Evolutionary conservation across 2,113 vertebrate species (phyloP), one percentile per base, ranked within the genome.

Genomic region (Gopherus flavomarginatus): DNA sequence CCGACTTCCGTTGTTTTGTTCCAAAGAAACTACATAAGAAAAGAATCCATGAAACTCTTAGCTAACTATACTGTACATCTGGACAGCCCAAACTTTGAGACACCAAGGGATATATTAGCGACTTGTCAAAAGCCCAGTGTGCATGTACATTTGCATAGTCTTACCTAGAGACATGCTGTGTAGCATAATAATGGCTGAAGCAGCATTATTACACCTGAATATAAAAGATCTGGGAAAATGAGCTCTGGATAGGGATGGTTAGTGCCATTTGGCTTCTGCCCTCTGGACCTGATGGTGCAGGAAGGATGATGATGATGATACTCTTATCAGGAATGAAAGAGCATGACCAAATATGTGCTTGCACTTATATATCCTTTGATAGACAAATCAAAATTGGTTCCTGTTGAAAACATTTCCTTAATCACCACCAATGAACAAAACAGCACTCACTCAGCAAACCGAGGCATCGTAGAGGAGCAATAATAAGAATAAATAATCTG

Each of bases 61-160:
- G 21, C 69, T 35, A 1, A 5, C 16, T 3, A 49, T 31, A 0
- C 14, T 10, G 49, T 54, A n/a, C 6, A 1, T 26, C 49, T 83
- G 81, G 26, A 83, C 22, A 47, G 47, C 16, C 26, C 86, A 89
- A 50, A 42, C 65, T 47, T 50, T 8, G 21, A 79, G 56, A 72
- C 21, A n/a, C 35, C 4, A 1, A 69, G 56, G 80, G 62, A 88
- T 1, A 3, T 0, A 6, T 0, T 2, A 75, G 54, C 77, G 54
- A 72, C n/a, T 52, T 88, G 83, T 38, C 65, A 50, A 65, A 65
- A 53, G 56, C 11, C 53, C 47, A 79, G 27, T 14, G 5, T 31
- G 19, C 6, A 24, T 24, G 19, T n/a, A 52, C 84, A 6, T 22
- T 2, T 3, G 19, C 65, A 79, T 35, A 38, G 26, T n/a, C 57